Conservation (phyloP, 2,113 vertebrate species). For the Strix uralensis region DNA sequence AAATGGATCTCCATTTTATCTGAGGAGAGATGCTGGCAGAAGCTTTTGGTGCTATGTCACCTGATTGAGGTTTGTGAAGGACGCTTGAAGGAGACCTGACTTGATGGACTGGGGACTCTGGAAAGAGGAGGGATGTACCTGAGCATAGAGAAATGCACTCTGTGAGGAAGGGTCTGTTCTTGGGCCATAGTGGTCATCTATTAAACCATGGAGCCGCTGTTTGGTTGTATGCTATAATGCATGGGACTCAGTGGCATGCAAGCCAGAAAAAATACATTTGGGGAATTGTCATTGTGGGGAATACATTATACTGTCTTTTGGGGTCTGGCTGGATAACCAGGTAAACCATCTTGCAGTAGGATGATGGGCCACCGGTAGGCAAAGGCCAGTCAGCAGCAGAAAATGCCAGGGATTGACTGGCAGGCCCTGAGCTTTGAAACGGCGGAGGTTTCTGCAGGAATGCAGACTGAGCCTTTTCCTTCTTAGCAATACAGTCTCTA, state of each 20-base stretch:
- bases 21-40: not conserved
- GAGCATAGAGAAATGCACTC: not conserved
- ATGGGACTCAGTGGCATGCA: not conserved
- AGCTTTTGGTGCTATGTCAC: not conserved
- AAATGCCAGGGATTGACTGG: not conserved
- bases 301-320: not conserved
- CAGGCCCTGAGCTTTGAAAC: not conserved
- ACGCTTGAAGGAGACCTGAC: not conserved
- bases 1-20: not conserved
- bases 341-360: not conserved
- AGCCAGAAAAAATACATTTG: not conserved
- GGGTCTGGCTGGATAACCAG: not conserved
- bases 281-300: not conserved
- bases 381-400: not conserved
- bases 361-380: not conserved
- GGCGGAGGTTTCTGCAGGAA: not conserved
- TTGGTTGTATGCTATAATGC: not conserved
- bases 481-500: not conserved
- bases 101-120: not conserved
- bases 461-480: not conserved
- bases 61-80: not conserved
- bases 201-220: not conserved
- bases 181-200: accelerated
- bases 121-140: not conserved
- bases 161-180: not conserved